Percentiles rank a stretch among this genome's conserved stretches.
Evolutionary conservation across 2,888 invertebrate genomes (phyloP).

Genomic region (Lymantria monacha): DNA sequence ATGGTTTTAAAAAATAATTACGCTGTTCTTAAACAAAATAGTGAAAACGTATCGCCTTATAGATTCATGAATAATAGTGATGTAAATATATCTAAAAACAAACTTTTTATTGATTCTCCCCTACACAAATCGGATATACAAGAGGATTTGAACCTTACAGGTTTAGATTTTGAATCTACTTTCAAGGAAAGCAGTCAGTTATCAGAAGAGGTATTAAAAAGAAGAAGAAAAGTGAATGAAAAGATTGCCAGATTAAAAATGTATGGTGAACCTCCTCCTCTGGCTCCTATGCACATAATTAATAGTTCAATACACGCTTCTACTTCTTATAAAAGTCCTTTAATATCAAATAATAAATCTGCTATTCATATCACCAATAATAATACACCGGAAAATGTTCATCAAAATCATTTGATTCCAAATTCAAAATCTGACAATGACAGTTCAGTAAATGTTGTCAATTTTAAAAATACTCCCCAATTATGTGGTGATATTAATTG

Average conservation of each 20-base stretch:
- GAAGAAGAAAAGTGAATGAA: constrained; percentile 57
- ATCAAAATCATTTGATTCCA: not conserved
- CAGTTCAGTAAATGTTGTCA: constrained; percentile 40
- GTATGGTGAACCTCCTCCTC: constrained; percentile 80
- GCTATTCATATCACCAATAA: not conserved
- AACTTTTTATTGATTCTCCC: constrained; percentile 60
- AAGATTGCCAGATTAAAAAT: constrained; percentile 76
- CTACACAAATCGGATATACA: constrained; percentile 28
- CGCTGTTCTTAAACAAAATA: constrained; percentile 35
- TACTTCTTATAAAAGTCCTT: constrained; percentile 65
- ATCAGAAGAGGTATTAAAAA: constrained; percentile 47
- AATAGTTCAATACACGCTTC: constrained; percentile 59
- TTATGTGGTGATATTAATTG: constrained; percentile 16
- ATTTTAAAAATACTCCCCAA: constrained; percentile 25
- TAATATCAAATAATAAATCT: constrained; percentile 33
- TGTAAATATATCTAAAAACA: constrained; percentile 52
- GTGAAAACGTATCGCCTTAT: constrained; percentile 63
- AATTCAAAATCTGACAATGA: constrained; percentile 22
- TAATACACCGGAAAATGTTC: not conserved
- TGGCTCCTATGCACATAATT: constrained; percentile 73
- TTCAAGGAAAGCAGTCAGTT: constrained; percentile 60
- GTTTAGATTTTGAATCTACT: constrained; percentile 72
- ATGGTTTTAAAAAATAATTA: constrained; percentile 53
- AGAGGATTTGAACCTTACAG: constrained; percentile 58
- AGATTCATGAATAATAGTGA: constrained; percentile 48